Base-by-base conservation (phyloP, 2,797 vertebrate genomes). In the Anguilla megastoma region DNA sequence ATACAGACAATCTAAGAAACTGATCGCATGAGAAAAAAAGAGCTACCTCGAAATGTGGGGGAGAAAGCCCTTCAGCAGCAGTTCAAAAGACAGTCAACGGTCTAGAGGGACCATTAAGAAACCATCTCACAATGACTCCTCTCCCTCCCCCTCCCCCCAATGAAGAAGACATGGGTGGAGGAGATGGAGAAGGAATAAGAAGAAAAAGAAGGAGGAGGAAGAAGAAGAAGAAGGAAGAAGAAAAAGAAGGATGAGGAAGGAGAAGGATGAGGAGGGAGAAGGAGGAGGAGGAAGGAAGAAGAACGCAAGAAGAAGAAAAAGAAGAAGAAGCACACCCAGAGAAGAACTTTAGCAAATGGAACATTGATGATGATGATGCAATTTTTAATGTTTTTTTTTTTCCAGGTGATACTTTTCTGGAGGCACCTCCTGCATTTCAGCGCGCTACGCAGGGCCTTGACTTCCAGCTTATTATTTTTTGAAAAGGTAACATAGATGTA, bases 401-500 rank as follows among this genome's bases (percentile, higher is more conserved):
- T 54, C 58, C 71, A 87, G 36, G 36, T 85, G 79, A 85, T 63
- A 63, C 33, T 54, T 74, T 52, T 87, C 76, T 21, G 85, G 76
- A 33, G 50, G 66, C 52, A 74, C 36, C 82, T 85, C 66, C 80
- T 71, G 52, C 27, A 87, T 63, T 69, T 82, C 50, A 60, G 33
- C 54, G 66, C 12, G 3, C 33, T 36, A 41, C 8, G 36, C 48
- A 21, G 48, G 66, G 30, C 74, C 82, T 18, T 21, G 69, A 60
- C 63, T 74, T 89, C 45, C 74, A 86, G 21, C 89, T 74, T 90
- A 90, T 91, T 89, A 90, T 90, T 87, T 79, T 89, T 90, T 90
- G 91, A 91, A 91, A 91, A 87, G 85, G 90, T 88, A 89, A 91
- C 90, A 84, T 91, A 91, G 88, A 88, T 94, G 93, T 93, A 92